Conservation (phyloP, 2,113 vertebrate species). For the Synodontis membranacea region DNA sequence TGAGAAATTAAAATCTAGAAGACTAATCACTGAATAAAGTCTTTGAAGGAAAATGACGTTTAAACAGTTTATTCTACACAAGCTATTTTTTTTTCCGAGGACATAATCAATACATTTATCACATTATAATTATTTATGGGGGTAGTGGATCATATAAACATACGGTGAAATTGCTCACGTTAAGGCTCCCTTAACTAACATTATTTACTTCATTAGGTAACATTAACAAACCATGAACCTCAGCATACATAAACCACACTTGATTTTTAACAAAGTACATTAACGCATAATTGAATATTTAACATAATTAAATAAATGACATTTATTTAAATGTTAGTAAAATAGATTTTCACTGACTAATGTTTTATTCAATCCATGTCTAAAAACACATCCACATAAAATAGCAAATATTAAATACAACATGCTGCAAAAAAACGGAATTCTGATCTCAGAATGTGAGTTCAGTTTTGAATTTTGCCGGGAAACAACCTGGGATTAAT, state of each 20-base stretch:
- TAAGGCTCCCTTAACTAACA: neutral
- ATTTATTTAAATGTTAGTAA: neutral
- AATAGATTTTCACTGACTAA: neutral
- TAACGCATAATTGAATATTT: neutral
- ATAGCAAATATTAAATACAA: neutral
- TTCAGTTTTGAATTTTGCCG: neutral
- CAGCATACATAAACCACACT: neutral
- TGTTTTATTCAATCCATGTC: neutral
- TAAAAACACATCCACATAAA: neutral
- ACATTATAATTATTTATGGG: slow-evolving; percentile 21
- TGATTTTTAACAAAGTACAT: neutral
- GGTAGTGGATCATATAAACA: neutral
- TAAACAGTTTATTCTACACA: neutral
- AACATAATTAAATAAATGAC: too few species aligned
- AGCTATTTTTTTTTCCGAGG: neutral
- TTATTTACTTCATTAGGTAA: neutral
- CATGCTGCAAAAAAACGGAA: neutral
- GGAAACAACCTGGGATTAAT: neutral
- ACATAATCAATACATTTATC: neutral
- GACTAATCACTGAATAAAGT: neutral
- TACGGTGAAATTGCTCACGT: neutral
- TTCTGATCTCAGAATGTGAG: neutral
- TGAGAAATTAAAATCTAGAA: neutral
- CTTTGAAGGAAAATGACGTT: neutral
- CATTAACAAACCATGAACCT: neutral